Conservation (phyloP, 1,140 invertebrate species). For the Zaprionus inermis region DNA sequence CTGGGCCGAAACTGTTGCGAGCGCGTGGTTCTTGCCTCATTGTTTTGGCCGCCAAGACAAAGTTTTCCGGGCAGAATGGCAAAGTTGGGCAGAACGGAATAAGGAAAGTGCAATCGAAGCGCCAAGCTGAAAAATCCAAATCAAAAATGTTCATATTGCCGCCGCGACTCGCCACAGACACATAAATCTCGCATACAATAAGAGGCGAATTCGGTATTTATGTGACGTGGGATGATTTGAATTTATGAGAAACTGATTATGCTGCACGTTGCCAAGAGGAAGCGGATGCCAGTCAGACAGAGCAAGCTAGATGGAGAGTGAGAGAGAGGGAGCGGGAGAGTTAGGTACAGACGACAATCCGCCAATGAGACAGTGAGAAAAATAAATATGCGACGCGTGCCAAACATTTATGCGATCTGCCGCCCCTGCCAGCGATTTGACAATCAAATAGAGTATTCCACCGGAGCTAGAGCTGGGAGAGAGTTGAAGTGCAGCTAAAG, state of each 20-base stretch:
- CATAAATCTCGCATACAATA: conserved; percentile 74
- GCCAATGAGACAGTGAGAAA: conserved; percentile 49
- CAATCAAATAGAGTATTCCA: conserved; percentile 13
- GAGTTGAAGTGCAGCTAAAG: too few relatives aligned
- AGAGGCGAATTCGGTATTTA: conserved; percentile 30
- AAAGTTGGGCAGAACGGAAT: not conserved
- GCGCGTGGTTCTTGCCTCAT: conserved; percentile 43
- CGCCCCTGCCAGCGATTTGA: not conserved
- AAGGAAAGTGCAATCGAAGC: conserved; percentile 66
- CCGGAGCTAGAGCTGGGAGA: not conserved
- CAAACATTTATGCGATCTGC: conserved; percentile 30
- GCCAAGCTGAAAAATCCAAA: conserved; percentile 51
- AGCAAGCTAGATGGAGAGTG: not conserved
- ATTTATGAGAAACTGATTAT: conserved; percentile 84
- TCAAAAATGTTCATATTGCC: conserved; percentile 74
- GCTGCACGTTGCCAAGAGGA: conserved; percentile 37
- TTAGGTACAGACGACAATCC: conserved; percentile 38
- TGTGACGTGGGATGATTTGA: conserved; percentile 63
- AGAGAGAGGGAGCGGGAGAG: not conserved
- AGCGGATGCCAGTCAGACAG: not conserved
- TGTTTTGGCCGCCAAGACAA: conserved; percentile 51
- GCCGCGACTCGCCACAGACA: conserved; percentile 62
- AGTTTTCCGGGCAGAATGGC: conserved; percentile 36
- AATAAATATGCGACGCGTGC: conserved; percentile 44
- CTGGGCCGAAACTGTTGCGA: conserved; percentile 35